Evolutionary conservation across 1,140 invertebrate species (phyloP).

Genomic region (Drosophila ananassae): DNA sequence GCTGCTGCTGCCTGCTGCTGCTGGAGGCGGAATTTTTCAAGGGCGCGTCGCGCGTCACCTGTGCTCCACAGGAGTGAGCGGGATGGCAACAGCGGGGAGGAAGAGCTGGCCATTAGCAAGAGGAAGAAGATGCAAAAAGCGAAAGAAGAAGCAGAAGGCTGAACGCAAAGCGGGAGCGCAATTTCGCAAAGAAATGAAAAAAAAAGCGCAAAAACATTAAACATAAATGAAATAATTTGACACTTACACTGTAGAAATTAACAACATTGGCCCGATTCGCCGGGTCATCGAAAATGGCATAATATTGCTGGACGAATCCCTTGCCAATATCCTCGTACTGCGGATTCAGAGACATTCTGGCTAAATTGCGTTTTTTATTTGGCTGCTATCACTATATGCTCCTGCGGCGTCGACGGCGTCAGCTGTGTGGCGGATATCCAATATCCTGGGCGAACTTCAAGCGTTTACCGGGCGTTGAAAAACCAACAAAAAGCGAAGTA

Average conservation of each 20-base stretch:
- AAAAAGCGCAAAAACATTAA: background rate
- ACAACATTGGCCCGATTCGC: slow-evolving; percentile 91
- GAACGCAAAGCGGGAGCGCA: background rate
- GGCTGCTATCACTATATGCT: background rate
- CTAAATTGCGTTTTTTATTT: background rate
- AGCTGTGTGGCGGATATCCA: background rate
- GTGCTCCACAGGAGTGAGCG: slow-evolving; percentile 19
- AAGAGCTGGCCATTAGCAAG: background rate
- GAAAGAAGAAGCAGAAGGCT: background rate
- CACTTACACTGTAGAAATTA: slow-evolving; percentile 96
- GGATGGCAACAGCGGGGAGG: slow-evolving; percentile 12
- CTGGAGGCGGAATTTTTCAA: slow-evolving; percentile 50
- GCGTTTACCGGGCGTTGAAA: slow-evolving; percentile 10
- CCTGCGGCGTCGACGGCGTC: background rate
- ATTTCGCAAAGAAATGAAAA: background rate
- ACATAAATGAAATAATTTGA: background rate
- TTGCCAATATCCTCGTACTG: slow-evolving; percentile 96
- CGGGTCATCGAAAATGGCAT: slow-evolving; percentile 94
- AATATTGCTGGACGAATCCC: slow-evolving; percentile 97
- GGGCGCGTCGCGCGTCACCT: slow-evolving; percentile 60
- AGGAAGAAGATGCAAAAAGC: background rate
- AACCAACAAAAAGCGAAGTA: slow-evolving; percentile 14
- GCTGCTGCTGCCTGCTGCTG: slow-evolving; percentile 29
- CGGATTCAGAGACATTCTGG: slow-evolving; percentile 92
- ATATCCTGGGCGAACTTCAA: slow-evolving; percentile 14